Evolutionary conservation across 2,888 invertebrate genomes (phyloP).

Genomic region (Aphodius sticticus): DNA sequence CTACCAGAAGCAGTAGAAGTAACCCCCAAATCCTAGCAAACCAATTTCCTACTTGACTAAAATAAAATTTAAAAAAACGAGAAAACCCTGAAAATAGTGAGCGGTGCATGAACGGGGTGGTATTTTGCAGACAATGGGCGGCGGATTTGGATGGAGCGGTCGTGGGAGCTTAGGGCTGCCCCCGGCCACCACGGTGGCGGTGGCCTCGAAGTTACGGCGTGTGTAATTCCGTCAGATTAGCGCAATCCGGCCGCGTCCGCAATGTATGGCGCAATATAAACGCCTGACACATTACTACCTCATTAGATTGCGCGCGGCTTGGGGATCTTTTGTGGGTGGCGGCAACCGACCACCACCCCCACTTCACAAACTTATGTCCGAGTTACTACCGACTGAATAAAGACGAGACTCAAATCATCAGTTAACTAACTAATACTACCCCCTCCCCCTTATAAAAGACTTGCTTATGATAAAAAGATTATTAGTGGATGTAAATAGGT

Average conservation of each 20-base stretch:
- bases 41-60: conserved; percentile 5
- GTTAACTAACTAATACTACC: neutral
- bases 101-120: conserved; percentile 16
- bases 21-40: neutral
- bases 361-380: conserved; percentile 21
- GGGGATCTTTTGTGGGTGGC: conserved; percentile 12
- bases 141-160: conserved; percentile 47
- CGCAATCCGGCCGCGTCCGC: conserved; percentile 56
- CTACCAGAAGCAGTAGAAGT: neutral
- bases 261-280: conserved; percentile 58
- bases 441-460: neutral
- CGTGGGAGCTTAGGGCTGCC: conserved; percentile 54
- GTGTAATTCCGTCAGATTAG: conserved; percentile 62
- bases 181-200: conserved; percentile 40
- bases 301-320: conserved; percentile 51
- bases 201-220: conserved; percentile 53
- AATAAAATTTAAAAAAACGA: conserved; percentile 13
- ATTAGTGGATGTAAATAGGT: too few relatives aligned
- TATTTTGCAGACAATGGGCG: conserved; percentile 27
- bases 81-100: conserved; percentile 30
- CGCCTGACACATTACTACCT: conserved; percentile 61
- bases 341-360: neutral
- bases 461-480: too few relatives aligned
- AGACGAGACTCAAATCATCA: neutral
- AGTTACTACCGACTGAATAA: conserved; percentile 16